These are phyloP conservation scores for Phymorhynchus buccinoides DNA, from an alignment of 1,140 invertebrate species.

Conservation along the genomic window DNA sequence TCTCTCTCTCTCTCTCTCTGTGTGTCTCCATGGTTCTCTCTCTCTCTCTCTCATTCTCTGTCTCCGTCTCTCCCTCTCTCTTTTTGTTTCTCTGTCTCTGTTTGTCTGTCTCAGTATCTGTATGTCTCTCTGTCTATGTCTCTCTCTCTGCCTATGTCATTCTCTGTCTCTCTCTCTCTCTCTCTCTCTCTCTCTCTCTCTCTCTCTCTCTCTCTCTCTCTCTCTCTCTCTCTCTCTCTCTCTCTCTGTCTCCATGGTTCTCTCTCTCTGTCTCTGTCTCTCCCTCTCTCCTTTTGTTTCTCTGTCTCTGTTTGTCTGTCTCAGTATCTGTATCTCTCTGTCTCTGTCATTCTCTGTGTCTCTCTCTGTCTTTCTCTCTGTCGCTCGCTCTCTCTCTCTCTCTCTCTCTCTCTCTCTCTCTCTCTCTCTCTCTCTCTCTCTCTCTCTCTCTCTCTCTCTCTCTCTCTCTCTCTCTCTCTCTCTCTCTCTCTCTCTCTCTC, in stretches of 20 bases:
- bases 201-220: not conserved
- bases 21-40: no score
- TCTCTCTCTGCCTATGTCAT: no score
- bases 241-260: no score
- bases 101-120: no score
- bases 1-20: not conserved
- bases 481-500: not conserved
- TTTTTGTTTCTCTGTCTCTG: no score
- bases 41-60: no score
- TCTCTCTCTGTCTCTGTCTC: not conserved
- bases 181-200: no score
- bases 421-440: not conserved
- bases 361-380: not conserved
- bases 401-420: not conserved
- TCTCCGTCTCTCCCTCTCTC: no score
- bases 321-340: not conserved
- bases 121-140: not conserved
- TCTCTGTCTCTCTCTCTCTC: no score
- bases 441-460: not conserved
- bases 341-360: not conserved
- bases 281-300: not conserved
- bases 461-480: slow-evolving; percentile 4
- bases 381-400: not conserved
- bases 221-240: slow-evolving; percentile 1
- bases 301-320: not conserved